A percentile compares a stretch with the other conserved stretches of the same genome.
Conservation (phyloP, 2,113 vertebrate genomes). For the Calonectris borealis region DNA sequence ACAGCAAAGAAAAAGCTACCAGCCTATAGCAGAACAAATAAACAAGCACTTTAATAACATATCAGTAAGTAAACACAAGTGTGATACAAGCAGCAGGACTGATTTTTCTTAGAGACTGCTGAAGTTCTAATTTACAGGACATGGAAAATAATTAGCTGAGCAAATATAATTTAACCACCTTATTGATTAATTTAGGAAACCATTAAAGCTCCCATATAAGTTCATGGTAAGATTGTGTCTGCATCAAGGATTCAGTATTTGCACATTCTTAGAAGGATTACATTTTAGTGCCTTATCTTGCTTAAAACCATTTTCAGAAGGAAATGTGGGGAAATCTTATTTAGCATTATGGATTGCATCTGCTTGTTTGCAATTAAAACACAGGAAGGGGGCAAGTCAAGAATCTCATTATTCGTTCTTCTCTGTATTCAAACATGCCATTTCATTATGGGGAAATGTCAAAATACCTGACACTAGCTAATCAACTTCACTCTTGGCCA, state of each 20-base stretch:
- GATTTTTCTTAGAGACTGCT: background rate
- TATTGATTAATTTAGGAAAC: constrained; percentile 75
- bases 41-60: background rate
- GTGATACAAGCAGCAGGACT: background rate
- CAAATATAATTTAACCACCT: constrained; percentile 58
- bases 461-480: background rate
- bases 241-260: constrained; percentile 29
- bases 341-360: background rate
- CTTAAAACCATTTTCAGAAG: constrained; percentile 45
- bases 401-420: background rate
- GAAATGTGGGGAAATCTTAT: background rate
- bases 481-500: background rate
- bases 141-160: constrained; percentile 63
- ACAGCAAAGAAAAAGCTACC: background rate
- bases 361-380: constrained; percentile 18
- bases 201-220: constrained; percentile 61
- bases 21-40: background rate
- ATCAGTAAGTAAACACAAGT: background rate
- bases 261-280: constrained; percentile 53
- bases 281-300: constrained; percentile 53
- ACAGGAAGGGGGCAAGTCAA: background rate
- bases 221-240: constrained; percentile 38
- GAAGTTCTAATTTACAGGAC: constrained; percentile 48
- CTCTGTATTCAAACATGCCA: background rate
- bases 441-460: background rate